Conservation (phyloP, 2,113 vertebrate genomes). For the Microtus oregoni region DNA sequence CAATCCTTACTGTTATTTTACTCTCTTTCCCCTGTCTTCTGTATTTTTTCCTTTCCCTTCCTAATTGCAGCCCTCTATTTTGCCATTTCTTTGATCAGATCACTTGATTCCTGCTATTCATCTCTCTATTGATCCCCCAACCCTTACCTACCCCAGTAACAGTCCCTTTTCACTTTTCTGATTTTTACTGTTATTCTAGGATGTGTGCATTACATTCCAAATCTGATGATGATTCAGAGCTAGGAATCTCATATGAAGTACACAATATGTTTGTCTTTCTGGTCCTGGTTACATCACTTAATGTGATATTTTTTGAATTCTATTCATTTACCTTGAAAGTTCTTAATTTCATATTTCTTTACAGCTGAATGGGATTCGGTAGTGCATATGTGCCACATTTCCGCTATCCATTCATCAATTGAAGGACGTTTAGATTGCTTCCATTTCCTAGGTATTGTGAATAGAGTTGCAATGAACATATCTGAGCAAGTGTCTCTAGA, state of each 20-base stretch:
- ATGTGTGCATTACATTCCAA: background rate
- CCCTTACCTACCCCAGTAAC: no score
- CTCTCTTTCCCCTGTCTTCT: background rate
- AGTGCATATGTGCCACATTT: background rate
- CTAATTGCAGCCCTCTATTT: background rate
- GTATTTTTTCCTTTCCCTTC: background rate
- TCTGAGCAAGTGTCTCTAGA: background rate
- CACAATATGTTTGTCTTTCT: background rate
- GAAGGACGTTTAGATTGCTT: background rate
- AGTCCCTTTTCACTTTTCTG: background rate
- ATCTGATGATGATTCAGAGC: background rate
- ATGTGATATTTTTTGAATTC: background rate
- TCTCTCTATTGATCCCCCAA: background rate
- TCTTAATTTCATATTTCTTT: background rate
- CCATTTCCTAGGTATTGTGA: background rate
- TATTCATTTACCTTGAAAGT: background rate
- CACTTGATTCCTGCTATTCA: background rate
- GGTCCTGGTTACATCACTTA: background rate
- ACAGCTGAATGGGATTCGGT: background rate
- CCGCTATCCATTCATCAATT: background rate
- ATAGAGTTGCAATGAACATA: background rate
- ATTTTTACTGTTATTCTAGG: background rate
- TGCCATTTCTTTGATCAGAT: background rate
- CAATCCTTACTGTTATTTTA: background rate
- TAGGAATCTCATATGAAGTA: background rate